phyloP scores from a whole-genome alignment of 2,888 invertebrate genomes.

The Ernsta delagoae region DNA sequence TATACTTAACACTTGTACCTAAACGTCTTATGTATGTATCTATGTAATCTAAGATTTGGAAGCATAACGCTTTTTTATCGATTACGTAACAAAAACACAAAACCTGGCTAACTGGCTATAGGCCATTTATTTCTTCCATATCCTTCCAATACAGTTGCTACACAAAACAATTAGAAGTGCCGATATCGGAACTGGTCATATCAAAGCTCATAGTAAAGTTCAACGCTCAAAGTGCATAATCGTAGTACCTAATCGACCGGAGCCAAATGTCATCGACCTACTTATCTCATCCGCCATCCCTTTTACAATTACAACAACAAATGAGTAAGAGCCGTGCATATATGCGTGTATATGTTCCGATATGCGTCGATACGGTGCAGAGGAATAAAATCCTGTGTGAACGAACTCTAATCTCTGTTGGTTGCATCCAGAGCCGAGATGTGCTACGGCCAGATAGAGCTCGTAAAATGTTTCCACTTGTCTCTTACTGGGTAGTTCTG shows the following conservation, averaged over 20 bases:
- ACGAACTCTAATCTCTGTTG: conserved; percentile 84
- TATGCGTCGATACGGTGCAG: conserved; percentile 78
- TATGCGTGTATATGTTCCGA: conserved; percentile 49
- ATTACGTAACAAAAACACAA: too few species aligned
- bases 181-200: conserved; percentile 66
- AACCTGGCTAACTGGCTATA: too few species aligned
- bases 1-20: too few species aligned
- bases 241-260: conserved; percentile 76
- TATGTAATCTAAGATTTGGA: too few species aligned
- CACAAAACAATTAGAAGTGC: conserved; percentile 30
- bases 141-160: not conserved
- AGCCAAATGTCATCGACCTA: conserved; percentile 84
- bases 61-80: too few species aligned
- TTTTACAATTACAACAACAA: conserved; percentile 84
- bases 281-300: conserved; percentile 85
- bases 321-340: conserved; percentile 80
- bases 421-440: conserved; percentile 74
- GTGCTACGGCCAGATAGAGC: conserved; percentile 44
- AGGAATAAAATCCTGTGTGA: conserved; percentile 85
- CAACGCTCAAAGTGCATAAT: conserved; percentile 84
- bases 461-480: conserved; percentile 24
- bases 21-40: too few species aligned
- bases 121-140: too few species aligned
- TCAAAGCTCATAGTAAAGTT: conserved; percentile 78
- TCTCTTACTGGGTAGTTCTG: not conserved